These are phyloP conservation scores for Capra hircus DNA, from an alignment of 2,113 vertebrate species.

Conservation along the genomic window DNA sequence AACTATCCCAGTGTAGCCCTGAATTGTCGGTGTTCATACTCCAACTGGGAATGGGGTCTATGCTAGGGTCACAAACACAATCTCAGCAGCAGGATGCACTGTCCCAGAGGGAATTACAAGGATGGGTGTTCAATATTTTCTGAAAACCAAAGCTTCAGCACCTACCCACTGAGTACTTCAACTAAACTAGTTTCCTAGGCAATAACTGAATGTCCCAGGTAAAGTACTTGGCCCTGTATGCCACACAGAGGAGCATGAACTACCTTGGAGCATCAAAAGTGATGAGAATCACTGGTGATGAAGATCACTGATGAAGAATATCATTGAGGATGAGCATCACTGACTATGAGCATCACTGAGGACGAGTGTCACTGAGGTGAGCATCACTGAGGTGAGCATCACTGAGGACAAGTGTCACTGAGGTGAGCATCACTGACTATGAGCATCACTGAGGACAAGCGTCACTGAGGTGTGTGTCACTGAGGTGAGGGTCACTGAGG, in stretches of 20 bases:
- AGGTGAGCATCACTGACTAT: not conserved
- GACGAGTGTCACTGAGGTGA: too few relatives aligned
- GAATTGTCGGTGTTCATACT: not conserved
- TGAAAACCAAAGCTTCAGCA: not conserved
- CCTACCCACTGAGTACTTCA: accelerated
- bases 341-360: too few relatives aligned
- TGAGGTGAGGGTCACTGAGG: too few relatives aligned
- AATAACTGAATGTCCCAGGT: accelerated
- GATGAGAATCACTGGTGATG: not conserved
- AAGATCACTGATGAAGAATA: not conserved
- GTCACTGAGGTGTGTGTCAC: too few relatives aligned
- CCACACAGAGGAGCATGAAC: accelerated
- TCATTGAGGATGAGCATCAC: not conserved
- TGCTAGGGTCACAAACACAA: too few relatives aligned
- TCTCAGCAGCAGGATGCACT: accelerated
- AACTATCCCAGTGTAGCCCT: not conserved
- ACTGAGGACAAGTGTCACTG: too few relatives aligned
- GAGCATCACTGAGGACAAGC: too few relatives aligned
- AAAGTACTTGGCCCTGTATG: accelerated
- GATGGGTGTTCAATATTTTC: accelerated
- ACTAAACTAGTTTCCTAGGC: not conserved
- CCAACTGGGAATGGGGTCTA: too few relatives aligned
- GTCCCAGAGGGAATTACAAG: accelerated
- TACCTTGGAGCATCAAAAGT: not conserved
- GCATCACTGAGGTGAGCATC: not conserved